phyloP scores from a whole-genome alignment of 2,113 vertebrate genomes.

The Monarcha castaneiventris region DNA sequence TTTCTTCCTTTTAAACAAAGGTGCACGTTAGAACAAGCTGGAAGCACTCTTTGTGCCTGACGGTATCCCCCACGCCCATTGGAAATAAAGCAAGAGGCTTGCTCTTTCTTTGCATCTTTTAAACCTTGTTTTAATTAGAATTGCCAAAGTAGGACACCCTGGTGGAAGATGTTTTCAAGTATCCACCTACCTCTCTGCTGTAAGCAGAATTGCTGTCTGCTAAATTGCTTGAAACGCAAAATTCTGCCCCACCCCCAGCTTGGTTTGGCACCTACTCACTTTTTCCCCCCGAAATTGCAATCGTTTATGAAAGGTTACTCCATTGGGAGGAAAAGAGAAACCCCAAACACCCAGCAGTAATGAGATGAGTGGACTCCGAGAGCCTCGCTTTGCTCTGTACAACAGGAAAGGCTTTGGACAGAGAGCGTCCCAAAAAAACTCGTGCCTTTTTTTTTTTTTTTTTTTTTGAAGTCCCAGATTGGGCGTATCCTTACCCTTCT shows the following conservation, averaged over 20 bases:
- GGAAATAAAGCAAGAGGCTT: slow-evolving; percentile 35
- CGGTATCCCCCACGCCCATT: slow-evolving; percentile 35
- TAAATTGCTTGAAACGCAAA: slow-evolving; percentile 41
- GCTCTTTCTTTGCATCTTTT: slow-evolving; percentile 20
- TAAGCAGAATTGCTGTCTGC: slow-evolving; percentile 18
- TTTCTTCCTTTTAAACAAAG: slow-evolving; percentile 72
- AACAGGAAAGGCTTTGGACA: background rate
- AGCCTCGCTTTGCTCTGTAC: background rate
- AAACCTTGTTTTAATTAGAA: slow-evolving; percentile 56
- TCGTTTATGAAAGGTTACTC: background rate
- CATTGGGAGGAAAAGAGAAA: slow-evolving; percentile 11
- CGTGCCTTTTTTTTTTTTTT: background rate
- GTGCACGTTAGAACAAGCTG: slow-evolving; percentile 61
- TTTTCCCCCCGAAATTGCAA: background rate
- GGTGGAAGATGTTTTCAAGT: slow-evolving; percentile 7
- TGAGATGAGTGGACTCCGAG: background rate
- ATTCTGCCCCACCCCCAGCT: slow-evolving; percentile 7
- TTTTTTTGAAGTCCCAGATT: background rate
- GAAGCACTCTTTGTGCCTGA: slow-evolving; percentile 14
- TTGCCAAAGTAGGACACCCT: slow-evolving; percentile 45
- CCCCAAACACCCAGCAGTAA: slow-evolving; percentile 1
- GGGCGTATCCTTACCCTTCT: slow-evolving; percentile 29
- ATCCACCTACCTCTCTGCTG: slow-evolving; percentile 29
- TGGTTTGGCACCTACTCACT: background rate
- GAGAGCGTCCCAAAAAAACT: background rate